Evolutionary conservation across 2,797 vertebrate species (phyloP).

Genomic region (Eulemur mongoz): DNA sequence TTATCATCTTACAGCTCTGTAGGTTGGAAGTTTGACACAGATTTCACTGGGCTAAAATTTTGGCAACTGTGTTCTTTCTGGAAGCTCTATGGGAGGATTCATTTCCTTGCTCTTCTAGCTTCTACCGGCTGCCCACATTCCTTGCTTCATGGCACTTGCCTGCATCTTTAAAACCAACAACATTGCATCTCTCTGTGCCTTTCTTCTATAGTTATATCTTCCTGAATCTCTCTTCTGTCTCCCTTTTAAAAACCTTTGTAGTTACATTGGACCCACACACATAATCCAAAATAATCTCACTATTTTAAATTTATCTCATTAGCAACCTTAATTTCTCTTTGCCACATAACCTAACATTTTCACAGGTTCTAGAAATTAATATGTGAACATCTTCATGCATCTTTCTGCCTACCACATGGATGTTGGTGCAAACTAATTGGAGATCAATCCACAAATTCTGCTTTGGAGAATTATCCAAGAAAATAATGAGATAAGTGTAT

Average conservation of each 20-base stretch:
- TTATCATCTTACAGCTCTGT: not conserved
- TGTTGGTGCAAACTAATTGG: not conserved
- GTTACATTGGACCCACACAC: not conserved
- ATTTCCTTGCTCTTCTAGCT: not conserved
- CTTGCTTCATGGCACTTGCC: not conserved
- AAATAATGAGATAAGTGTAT: not conserved
- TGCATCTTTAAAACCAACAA: not conserved
- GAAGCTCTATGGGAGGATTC: not conserved
- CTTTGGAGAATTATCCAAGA: not conserved
- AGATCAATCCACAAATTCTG: not conserved
- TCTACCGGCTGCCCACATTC: not conserved
- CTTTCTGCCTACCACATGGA: not conserved
- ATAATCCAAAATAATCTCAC: not conserved
- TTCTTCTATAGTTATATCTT: not conserved
- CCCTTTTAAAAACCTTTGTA: not conserved
- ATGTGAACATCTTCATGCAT: not conserved
- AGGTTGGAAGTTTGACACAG: not conserved
- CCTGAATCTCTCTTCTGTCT: not conserved
- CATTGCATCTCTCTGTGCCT: not conserved
- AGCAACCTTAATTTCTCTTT: not conserved
- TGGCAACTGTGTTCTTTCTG: not conserved
- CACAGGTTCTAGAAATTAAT: not conserved
- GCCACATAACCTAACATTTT: not conserved
- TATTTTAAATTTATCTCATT: not conserved
- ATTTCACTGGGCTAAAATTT: not conserved